Evolutionary conservation across 2,888 invertebrate genomes (phyloP), one percentile per base, ranked within the genome.

Genomic region (Drosophila suboccidentalis): DNA sequence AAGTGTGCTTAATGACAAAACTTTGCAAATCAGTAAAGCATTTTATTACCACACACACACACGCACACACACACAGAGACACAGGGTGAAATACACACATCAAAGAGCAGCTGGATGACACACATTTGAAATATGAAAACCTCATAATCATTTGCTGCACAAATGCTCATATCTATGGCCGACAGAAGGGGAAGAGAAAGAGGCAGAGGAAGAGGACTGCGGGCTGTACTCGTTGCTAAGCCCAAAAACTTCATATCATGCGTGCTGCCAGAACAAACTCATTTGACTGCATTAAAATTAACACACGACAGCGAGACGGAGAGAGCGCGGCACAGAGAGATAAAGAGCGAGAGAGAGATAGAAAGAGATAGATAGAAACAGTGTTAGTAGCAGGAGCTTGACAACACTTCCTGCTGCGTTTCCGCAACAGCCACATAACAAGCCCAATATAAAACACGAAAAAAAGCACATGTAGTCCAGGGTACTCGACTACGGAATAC

Each of bases 1-100:
- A 75, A 80, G 78, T 82, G 88, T 85, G 78, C 80, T 76, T 85
- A 85, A 85, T 85, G 84, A 82, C 80, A 87, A 87, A 85, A 85
- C 72, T 85, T 85, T 87, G 78, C 68, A 78, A 87, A 87, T 85
- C 86, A 82, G 70, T 67, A 82, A 78, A 78, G 71, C 75, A 84
- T 77, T 83, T 83, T 84, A 83, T 83, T 84, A 67, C 72, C 74
- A 58, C 83, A 77, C 71, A 66, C 46, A 66, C 46, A 8, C 19
- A 32, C 74, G 55, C 83, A 77, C 71, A 66, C 46, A 66, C 46
- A 8, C 19, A 32, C 6, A 34, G 11, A 19, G 41, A 15, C 1
- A 60, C 4, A 51, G 22, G 15, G 8, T 13, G 26, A 38, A 17
- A 32, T 13, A 43, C 39, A 38, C 57, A 53, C 55, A 73, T 65